Conservation (phyloP, 2,888 invertebrate genomes). For the Adelognathus sp. region DNA sequence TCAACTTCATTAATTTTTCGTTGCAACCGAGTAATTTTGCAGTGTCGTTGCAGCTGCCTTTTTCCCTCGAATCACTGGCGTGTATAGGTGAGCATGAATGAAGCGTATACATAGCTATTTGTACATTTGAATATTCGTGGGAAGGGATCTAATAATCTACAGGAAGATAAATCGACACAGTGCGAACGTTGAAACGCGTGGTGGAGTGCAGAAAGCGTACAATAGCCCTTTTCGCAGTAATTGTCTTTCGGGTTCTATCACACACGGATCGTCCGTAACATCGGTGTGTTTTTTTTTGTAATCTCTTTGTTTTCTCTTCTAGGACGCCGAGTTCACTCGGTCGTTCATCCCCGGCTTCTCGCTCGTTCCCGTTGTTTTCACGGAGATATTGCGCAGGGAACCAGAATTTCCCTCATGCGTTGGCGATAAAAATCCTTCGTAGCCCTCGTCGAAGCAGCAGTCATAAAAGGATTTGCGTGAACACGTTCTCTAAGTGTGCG, state of each 20-base stretch:
- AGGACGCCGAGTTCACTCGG: background rate
- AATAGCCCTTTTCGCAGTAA: background rate
- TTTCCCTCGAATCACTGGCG: slow-evolving; percentile 1
- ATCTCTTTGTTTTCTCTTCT: slow-evolving; percentile 6
- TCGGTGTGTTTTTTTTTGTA: slow-evolving; percentile 1
- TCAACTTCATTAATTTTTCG: background rate
- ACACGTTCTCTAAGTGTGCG: slow-evolving; percentile 20
- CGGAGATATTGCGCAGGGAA: slow-evolving; percentile 4
- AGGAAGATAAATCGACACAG: slow-evolving; percentile 4
- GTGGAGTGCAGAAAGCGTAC: slow-evolving; percentile 19
- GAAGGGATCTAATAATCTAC: slow-evolving; percentile 15
- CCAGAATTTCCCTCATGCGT: slow-evolving; percentile 27
- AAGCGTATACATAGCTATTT: slow-evolving; percentile 1
- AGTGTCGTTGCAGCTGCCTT: slow-evolving; percentile 8
- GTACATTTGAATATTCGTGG: slow-evolving; percentile 5
- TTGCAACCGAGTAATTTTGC: background rate
- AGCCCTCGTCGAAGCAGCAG: background rate
- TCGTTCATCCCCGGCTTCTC: background rate
- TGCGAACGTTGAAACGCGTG: slow-evolving; percentile 2
- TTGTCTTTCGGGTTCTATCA: background rate
- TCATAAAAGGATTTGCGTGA: background rate
- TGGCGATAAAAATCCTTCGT: slow-evolving; percentile 15
- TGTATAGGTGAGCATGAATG: background rate
- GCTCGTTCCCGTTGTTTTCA: background rate
- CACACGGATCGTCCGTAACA: background rate